Base-by-base conservation (phyloP, 2,888 invertebrate species). In the Pandemis corylana region DNA sequence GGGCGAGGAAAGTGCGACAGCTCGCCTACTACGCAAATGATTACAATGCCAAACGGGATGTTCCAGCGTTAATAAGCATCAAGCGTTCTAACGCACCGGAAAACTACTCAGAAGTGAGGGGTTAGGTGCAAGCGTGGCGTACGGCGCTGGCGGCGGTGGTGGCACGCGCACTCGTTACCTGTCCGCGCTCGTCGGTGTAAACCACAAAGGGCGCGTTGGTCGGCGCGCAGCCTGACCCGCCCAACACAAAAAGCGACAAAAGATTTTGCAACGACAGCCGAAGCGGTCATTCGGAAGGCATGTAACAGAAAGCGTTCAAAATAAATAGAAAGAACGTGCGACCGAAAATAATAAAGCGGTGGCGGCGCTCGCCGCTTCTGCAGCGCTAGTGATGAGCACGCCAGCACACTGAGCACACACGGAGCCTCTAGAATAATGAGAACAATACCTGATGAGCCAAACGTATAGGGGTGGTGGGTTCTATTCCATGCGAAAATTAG, bases 161-260 rank as follows among this genome's bases (percentile, higher is more conserved):
- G 72, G 87, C 88, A 88, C 88, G 88, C 90, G 88, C 93, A 94
- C 93, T 80, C 95, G 95, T 95, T 97, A 98, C 98, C 98, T 98
- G 98, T 96, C 97, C 98, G 96, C 97, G 97, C 95, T 97, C 97
- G 96, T 98, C 98, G 96, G 98, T 98, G 97, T 98, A 98, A 96
- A 97, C 97, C 96, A 98, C 98, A 96, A 97, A 97, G 94, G 97
- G 97, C 96, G 97, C 98, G 95, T 98, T 98, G 95, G 96, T 96
- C 92, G 97, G 97, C 95, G 97, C 96, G 96, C 96, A 95, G 94
- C 93, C 94, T 91, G 88, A 83, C 86, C 91, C 87, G 83, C 87
- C 89, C 90, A 87, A 91, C 90, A 93, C 90, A 92, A 90, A 92
- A 93, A 93, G 93, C 92, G 90, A 92, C 90, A 92, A 91, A 92